Percentiles rank a stretch among this genome's conserved stretches.
Conservation (phyloP, 35 echinoderm and acorn worm genomes). For the Anneissia japonica region DNA sequence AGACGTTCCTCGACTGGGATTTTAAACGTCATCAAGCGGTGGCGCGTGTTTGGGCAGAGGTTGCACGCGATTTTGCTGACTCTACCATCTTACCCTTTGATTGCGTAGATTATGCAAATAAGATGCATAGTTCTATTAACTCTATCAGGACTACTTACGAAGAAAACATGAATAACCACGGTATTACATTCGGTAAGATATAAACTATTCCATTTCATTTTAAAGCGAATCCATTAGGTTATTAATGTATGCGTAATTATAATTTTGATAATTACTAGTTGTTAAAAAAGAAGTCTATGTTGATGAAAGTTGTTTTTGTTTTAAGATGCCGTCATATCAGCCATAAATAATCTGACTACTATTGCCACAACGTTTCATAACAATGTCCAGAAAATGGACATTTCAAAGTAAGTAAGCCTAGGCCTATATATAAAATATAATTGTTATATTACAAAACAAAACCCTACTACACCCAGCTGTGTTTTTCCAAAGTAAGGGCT, state of each 20-base stretch:
- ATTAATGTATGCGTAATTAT: no score
- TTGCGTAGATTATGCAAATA: slow-evolving; percentile 32
- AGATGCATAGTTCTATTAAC: slow-evolving; percentile 44
- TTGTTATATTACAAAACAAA: no score
- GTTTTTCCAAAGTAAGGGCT: background rate
- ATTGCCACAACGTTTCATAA: slow-evolving; percentile 38
- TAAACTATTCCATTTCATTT: no score
- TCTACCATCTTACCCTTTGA: slow-evolving; percentile 72
- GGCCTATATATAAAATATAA: no score
- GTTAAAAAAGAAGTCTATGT: background rate
- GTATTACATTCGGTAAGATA: slow-evolving; percentile 82
- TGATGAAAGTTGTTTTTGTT: background rate
- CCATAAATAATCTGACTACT: slow-evolving; percentile 42
- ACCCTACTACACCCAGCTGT: no score
- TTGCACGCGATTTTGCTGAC: slow-evolving; percentile 66
- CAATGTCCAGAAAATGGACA: slow-evolving; percentile 19
- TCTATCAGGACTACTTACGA: slow-evolving; percentile 49
- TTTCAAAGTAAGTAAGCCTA: slow-evolving; percentile 48
- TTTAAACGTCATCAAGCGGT: slow-evolving; percentile 37
- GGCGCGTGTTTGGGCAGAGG: slow-evolving; percentile 66
- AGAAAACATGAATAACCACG: slow-evolving; percentile 37
- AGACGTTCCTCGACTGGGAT: slow-evolving; percentile 30
- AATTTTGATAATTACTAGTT: background rate
- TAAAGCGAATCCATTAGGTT: no score
- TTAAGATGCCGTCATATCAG: slow-evolving; percentile 71